These are phyloP conservation scores for Drosophila kanapiae DNA, from an alignment of 1,140 invertebrate genomes.

Conservation along the genomic window DNA sequence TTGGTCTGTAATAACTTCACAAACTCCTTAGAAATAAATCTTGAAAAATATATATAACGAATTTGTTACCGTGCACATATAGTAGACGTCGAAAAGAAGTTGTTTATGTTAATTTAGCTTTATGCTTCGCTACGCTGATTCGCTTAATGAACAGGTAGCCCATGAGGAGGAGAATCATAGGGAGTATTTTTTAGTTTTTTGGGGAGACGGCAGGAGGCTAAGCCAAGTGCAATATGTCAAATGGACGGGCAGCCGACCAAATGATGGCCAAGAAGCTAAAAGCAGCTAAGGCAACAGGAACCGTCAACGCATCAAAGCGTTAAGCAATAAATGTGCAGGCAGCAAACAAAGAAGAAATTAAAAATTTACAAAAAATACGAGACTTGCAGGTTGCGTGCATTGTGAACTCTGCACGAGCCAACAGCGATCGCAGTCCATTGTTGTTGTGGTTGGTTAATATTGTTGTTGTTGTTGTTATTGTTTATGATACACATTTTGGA, in stretches of 20 bases:
- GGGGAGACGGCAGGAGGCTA: slow-evolving; percentile 5
- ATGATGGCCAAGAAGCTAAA: slow-evolving; percentile 47
- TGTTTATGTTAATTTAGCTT: slow-evolving; percentile 81
- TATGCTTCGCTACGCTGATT: slow-evolving; percentile 81
- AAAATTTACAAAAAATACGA: slow-evolving; percentile 27
- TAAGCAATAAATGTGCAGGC: slow-evolving; percentile 80
- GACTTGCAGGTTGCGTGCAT: slow-evolving; percentile 66
- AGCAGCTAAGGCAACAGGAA: slow-evolving; percentile 29
- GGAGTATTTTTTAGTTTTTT: background rate
- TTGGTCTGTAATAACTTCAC: too few species aligned
- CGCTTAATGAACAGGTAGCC: slow-evolving; percentile 75
- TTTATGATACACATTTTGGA: slow-evolving; percentile 47
- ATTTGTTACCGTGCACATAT: slow-evolving; percentile 3
- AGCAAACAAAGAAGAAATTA: slow-evolving; percentile 27
- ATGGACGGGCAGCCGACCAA: slow-evolving; percentile 62
- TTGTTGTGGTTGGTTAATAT: slow-evolving; percentile 28
- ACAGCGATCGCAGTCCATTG: slow-evolving; percentile 53
- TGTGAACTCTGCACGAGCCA: slow-evolving; percentile 80
- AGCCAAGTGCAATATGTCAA: slow-evolving; percentile 78
- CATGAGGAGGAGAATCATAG: slow-evolving; percentile 2
- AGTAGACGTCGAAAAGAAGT: slow-evolving; percentile 73
- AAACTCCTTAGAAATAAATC: too few species aligned
- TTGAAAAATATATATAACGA: background rate
- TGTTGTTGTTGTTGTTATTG: slow-evolving; percentile 27
- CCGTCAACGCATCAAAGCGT: slow-evolving; percentile 78